Conservation (phyloP, 1,140 invertebrate genomes). For the Cydia amplana region DNA sequence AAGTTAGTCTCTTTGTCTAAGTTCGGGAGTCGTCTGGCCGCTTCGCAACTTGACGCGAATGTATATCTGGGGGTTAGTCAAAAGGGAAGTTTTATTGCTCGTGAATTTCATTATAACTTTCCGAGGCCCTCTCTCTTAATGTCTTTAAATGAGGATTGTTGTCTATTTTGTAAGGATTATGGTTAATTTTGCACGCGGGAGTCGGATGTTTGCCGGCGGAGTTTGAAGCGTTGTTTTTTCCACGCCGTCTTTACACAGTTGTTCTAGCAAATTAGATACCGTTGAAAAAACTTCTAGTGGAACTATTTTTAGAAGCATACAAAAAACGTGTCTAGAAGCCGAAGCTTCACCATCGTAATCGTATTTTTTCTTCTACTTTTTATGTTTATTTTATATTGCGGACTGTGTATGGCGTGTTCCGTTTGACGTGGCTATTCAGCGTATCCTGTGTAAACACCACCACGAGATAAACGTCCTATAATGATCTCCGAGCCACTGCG, state of each 20-base stretch:
- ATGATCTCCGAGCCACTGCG: not conserved
- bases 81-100: conserved; percentile 78
- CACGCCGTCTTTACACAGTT: not conserved
- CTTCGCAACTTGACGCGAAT: conserved; percentile 64
- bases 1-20: conserved; percentile 74
- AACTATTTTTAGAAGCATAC: not conserved
- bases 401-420: not conserved
- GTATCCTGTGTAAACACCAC: conserved; percentile 3
- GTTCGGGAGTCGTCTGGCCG: conserved; percentile 63
- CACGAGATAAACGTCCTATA: conserved; percentile 7
- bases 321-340: conserved; percentile 6
- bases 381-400: not conserved
- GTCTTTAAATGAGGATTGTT: conserved; percentile 73
- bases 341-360: not conserved
- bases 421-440: conserved; percentile 13
- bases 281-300: not conserved
- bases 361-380: not conserved
- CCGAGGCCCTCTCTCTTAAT: conserved; percentile 60
- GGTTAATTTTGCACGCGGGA: conserved; percentile 49
- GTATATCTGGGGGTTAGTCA: conserved; percentile 72
- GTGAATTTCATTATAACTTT: conserved; percentile 79
- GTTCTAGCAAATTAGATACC: not conserved
- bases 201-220: not conserved
- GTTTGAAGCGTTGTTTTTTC: conserved; percentile 5
- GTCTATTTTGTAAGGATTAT: conserved; percentile 73